These are phyloP conservation scores for Phrynocephalus forsythii DNA, from an alignment of 2,797 vertebrate genomes.

Conservation along the genomic window DNA sequence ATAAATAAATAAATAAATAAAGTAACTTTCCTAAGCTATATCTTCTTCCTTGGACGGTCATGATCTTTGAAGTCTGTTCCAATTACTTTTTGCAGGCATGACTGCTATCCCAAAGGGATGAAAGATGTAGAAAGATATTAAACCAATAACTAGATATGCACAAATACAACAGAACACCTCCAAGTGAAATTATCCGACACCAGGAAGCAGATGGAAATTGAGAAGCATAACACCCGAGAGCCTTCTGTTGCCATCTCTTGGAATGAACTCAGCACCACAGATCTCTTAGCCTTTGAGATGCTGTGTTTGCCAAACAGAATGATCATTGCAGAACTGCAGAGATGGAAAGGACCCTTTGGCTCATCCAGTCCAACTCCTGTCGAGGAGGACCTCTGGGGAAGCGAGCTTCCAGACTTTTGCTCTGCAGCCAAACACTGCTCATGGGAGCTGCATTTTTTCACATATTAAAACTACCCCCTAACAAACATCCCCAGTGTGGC, in stretches of 20 bases:
- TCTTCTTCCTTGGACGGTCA: neutral
- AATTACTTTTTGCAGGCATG: neutral
- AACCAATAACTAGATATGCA: neutral
- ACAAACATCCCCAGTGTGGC: neutral
- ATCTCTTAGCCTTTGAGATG: neutral
- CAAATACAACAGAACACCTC: neutral
- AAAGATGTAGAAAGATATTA: neutral
- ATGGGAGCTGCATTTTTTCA: neutral
- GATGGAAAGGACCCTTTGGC: too few relatives aligned
- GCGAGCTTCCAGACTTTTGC: too few relatives aligned
- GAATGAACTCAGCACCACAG: neutral
- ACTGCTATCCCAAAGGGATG: neutral
- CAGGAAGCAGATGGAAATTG: neutral
- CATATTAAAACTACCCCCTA: neutral
- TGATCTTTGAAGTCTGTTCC: neutral
- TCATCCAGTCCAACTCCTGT: too few relatives aligned
- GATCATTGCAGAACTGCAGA: too few relatives aligned
- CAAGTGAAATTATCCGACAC: neutral
- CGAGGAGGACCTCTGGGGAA: too few relatives aligned
- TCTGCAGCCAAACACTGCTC: too few relatives aligned
- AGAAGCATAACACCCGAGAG: neutral
- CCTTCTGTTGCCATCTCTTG: slow-evolving; percentile 8
- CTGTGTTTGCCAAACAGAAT: neutral
- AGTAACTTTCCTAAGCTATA: neutral
- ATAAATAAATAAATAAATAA: too few relatives aligned